Percentiles rank a stretch among this genome's conserved stretches.
Conservation (phyloP, 2,113 vertebrate genomes). For the Thermophis baileyi region DNA sequence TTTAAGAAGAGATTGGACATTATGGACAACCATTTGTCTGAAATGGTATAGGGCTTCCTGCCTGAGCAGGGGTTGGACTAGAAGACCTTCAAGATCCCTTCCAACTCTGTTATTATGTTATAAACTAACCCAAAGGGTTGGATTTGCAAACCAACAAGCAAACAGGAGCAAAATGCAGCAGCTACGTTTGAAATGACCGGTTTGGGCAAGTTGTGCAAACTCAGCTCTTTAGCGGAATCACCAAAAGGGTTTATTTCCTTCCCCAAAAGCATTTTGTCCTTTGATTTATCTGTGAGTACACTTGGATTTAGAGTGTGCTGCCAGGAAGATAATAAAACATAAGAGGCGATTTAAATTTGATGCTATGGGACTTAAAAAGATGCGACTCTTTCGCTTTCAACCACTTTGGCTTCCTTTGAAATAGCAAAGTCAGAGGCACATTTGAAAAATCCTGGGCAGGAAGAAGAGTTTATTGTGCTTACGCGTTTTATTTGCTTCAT, state of each 20-base stretch:
- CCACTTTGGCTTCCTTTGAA: neutral
- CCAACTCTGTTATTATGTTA: neutral
- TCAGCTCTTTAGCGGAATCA: neutral
- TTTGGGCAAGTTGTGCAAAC: neutral
- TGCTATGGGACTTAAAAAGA: neutral
- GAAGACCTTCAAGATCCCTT: neutral
- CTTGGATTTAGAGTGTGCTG: neutral
- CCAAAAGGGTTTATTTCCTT: neutral
- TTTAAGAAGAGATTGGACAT: neutral
- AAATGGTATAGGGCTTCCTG: neutral
- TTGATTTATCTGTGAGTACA: neutral
- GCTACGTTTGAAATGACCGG: neutral
- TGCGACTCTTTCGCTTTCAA: neutral
- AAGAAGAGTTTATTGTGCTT: neutral
- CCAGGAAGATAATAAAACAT: neutral
- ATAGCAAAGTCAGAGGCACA: neutral
- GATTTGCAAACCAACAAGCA: neutral
- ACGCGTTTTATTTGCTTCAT: conserved; percentile 17
- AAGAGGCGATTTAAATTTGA: conserved; percentile 10
- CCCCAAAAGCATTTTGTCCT: neutral
- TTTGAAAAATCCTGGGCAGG: conserved; percentile 9
- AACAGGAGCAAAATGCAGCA: neutral
- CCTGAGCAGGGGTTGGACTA: neutral
- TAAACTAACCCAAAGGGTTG: neutral
- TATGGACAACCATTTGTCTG: neutral